Base-by-base conservation (phyloP, 2,888 invertebrate species). In the Amiota communis region DNA sequence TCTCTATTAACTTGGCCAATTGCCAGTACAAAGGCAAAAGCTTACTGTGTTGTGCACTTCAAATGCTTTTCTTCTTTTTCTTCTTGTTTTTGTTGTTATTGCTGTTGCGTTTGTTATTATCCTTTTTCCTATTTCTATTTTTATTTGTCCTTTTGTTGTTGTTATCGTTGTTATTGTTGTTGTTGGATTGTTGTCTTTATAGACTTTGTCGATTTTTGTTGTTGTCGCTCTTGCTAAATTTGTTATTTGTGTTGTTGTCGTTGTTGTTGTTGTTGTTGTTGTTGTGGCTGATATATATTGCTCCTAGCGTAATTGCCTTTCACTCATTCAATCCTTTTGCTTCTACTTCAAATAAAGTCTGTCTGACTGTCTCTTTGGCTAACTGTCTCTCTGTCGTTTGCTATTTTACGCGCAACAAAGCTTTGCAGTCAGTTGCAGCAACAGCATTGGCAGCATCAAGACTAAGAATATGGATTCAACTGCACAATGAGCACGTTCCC, bases 1-100 rank as follows among this genome's bases (percentile, higher is more conserved):
- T 65, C 56, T 83, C 79, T 81, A 81, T 84, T 82, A 84, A 85
- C 80, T 86, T 86, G 86, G 85, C 86, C 85, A 86, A 85, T 86
- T 86, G 86, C 85, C 85, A 85, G 78, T 73, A 72, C 59, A 72
- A 81, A 80, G 75, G 77, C 78, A 76, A 68, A 75, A 36, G 56
- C 64, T 64, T 63, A 36, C 46, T 46, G 53, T n/a, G n/a, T n/a
- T 53, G 72, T 57, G 53, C 64, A 17, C 23, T 57, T 70, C 73
- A 13, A 15, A 8, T 47, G 49, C 65, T 64, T 15, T 36, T 70
- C 23, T 64, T 64, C 8, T 64, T 68, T 10, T 68, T 23, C 10
- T 59, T 51, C 17, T 36, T 49, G 59, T 15, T 65, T 15, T 64
- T 46, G 53, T n/a, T 15, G 13, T 53, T 53, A 6, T 6, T 53